Evolutionary conservation across 2,113 vertebrate genomes (phyloP).

Genomic region (Hiodon tergisus): DNA sequence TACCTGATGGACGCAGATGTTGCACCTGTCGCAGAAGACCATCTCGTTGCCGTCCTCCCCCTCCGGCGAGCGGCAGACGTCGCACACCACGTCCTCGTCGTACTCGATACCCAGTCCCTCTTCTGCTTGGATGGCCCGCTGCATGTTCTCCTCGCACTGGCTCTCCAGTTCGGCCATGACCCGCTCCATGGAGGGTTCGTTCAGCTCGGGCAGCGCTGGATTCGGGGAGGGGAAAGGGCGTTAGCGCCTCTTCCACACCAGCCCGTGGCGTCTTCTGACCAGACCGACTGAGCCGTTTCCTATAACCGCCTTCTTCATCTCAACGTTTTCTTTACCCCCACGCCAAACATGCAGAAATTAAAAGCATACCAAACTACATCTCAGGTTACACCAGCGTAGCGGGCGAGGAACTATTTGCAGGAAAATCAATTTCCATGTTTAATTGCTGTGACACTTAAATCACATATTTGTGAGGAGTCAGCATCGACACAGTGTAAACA

Average conservation of each 20-base stretch:
- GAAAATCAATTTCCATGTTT: no score
- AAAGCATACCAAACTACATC: no score
- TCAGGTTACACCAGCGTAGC: no score
- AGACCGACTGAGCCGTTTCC: background rate
- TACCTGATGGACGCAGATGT: constrained; percentile 96
- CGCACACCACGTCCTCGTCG: constrained; percentile 93
- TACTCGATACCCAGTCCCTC: constrained; percentile 96
- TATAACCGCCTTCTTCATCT: background rate
- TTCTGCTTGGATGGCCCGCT: constrained; percentile 83
- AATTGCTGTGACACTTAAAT: no score
- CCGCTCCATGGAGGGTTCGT: constrained; percentile 84
- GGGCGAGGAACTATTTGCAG: no score
- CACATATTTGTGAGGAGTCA: no score
- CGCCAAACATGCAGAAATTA: no score
- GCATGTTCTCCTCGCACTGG: constrained; percentile 85
- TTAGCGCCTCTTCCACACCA: background rate
- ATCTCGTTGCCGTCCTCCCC: constrained; percentile 96
- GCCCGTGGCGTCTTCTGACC: background rate
- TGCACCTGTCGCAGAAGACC: constrained; percentile 98
- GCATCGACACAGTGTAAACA: no score
- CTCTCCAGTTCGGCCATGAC: constrained; percentile 87
- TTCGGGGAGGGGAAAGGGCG: constrained; percentile 12
- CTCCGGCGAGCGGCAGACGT: constrained; percentile 91
- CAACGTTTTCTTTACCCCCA: no score
- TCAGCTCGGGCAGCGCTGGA: constrained; percentile 78